Percentiles rank a stretch among this genome's conserved stretches.
These are phyloP conservation scores for Steinernema khuongi DNA, from an alignment of 1,140 invertebrate species.

Conservation along the genomic window DNA sequence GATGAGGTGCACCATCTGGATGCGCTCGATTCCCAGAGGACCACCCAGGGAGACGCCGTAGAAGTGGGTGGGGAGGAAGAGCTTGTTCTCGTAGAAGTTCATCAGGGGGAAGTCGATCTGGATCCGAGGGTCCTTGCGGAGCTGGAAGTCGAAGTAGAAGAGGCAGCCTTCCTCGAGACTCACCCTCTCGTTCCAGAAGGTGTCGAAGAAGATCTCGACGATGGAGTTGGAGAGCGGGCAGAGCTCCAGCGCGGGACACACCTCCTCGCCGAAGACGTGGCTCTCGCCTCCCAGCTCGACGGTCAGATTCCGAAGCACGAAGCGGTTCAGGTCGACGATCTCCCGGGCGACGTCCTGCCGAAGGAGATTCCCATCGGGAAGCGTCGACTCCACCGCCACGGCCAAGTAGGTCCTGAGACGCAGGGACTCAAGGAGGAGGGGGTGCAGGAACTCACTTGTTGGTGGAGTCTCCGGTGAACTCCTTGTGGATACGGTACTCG, in stretches of 20 bases:
- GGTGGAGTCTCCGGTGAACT: constrained; percentile 54
- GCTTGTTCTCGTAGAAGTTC: constrained; percentile 57
- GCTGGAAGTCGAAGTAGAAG: constrained; percentile 35
- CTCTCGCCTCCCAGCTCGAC: constrained; percentile 41
- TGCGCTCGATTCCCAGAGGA: constrained; percentile 36
- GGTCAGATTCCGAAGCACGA: constrained; percentile 50
- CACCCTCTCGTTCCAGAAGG: constrained; percentile 55
- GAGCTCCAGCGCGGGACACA: constrained; percentile 43
- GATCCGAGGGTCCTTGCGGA: constrained; percentile 48
- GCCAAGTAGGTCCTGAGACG: constrained; percentile 47
- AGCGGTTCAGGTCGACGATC: constrained; percentile 43
- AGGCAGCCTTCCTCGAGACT: background rate
- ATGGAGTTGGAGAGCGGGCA: constrained; percentile 49
- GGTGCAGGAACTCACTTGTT: constrained; percentile 43
- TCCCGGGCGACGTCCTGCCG: constrained; percentile 44
- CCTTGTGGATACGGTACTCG: constrained; percentile 53
- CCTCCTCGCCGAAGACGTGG: constrained; percentile 50
- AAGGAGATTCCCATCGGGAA: constrained; percentile 39
- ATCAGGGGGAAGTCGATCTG: constrained; percentile 52
- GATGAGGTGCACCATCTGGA: constrained; percentile 53
- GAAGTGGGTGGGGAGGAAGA: constrained; percentile 57
- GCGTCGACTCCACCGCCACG: constrained; percentile 44
- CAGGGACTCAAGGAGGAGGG: background rate
- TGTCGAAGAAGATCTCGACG: constrained; percentile 53
- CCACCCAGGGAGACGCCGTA: constrained; percentile 46